Evolutionary conservation across 2,113 vertebrate genomes (phyloP), one percentile per base, ranked within the genome.

Genomic region (Aegithalos caudatus): DNA sequence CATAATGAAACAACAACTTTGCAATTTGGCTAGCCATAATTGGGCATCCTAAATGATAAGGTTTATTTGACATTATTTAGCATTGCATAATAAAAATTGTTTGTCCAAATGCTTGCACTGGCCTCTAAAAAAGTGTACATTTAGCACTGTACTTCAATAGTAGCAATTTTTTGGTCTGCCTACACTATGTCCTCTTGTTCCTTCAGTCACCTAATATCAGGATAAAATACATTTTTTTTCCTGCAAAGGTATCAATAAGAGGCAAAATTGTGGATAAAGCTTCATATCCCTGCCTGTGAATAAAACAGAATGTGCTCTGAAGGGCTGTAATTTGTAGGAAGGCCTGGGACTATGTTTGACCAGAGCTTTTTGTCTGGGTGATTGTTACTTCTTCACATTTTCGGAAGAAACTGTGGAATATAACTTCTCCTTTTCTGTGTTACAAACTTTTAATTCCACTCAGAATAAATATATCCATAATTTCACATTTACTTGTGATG

Each of bases 151-250:
- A 1, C 22, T 70, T 79, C 25, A 45, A 44, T 4, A 73, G 19
- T 14, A 65, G 7, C 9, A 61, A 5, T 2, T 37, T 65, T 78
- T 66, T 50, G 5, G 12, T 60, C 21, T 1, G 0, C 19, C 9
- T 51, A 15, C 6, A 8, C 76, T 50, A 44, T 23, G 3, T 72
- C 44, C 5, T 50, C 28, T 81, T 40, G 7, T 54, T 87, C 22
- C 16, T 79, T 67, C 51, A 56, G 14, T 12, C 33, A 57, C 33
- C 7, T 60, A 60, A 37, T 37, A 69, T 64, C 9, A 50, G 8
- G 12, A 45, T 27, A 14, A 42, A 40, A 40, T 20, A 40, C 5
- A n/a, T 20, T 27, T 57, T 92, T 61, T 88, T 56, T 45, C 10
- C 22, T 90, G n/a, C 21, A 57, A 76, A 21, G 7, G 5, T 37